Conservation (phyloP, 2,797 vertebrate genomes). For the Lacerta bilineata region DNA sequence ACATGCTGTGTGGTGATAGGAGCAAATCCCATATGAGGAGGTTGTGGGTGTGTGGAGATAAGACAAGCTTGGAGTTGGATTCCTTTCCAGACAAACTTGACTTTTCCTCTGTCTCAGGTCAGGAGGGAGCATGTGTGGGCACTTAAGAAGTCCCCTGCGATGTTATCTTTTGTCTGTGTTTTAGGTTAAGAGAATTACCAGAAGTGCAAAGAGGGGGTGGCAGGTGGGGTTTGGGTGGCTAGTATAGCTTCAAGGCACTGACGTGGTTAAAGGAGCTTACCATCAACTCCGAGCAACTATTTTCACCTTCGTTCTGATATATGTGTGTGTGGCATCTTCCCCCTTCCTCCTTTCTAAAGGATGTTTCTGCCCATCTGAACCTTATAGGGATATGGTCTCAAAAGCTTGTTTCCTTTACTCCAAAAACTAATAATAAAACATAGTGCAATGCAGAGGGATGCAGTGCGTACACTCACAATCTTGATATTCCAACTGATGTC, state of each 20-base stretch:
- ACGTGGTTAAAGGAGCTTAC: slow-evolving; percentile 23
- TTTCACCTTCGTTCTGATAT: slow-evolving; percentile 21
- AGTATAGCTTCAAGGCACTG: slow-evolving; percentile 23
- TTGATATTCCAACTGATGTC: neutral
- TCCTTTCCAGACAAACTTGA: slow-evolving; percentile 62
- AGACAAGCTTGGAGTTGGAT: slow-evolving; percentile 75
- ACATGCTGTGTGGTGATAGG: slow-evolving; percentile 58
- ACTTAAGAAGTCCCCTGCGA: slow-evolving; percentile 66
- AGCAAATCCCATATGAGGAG: slow-evolving; percentile 63
- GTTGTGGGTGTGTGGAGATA: slow-evolving; percentile 76
- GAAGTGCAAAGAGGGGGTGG: slow-evolving; percentile 31
- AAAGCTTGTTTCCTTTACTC: accelerated
- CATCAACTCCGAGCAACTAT: neutral
- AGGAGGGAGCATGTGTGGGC: slow-evolving; percentile 72
- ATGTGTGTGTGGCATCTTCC: neutral
- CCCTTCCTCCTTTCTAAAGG: neutral
- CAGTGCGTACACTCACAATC: neutral
- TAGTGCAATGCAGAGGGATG: accelerated
- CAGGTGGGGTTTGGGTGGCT: neutral
- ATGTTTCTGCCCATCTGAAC: neutral
- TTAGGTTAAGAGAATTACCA: slow-evolving; percentile 25
- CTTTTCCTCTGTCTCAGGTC: slow-evolving; percentile 44
- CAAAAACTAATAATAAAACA: accelerated
- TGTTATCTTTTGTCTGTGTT: slow-evolving; percentile 42
- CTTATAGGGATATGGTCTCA: neutral